phyloP scores from a whole-genome alignment of 2,888 invertebrate genomes.

The Acleris sparsana region DNA sequence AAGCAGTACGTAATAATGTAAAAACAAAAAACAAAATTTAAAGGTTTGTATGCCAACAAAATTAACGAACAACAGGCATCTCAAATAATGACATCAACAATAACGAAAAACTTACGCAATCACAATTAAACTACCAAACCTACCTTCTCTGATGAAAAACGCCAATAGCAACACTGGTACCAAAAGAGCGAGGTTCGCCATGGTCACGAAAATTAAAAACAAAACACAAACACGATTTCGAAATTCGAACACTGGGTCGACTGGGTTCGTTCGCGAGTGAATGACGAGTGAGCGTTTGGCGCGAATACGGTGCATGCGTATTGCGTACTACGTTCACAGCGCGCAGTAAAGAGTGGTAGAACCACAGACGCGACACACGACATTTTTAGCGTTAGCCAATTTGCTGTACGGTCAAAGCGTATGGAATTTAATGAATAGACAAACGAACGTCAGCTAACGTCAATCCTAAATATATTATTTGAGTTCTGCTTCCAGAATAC shows the following conservation, averaged over 20 bases:
- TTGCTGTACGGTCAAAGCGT: neutral
- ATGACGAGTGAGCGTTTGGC: constrained; percentile 58
- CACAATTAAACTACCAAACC: constrained; percentile 41
- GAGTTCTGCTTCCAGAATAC: no score
- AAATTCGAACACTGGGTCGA: constrained; percentile 40
- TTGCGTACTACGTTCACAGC: constrained; percentile 41
- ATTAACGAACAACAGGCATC: constrained; percentile 1
- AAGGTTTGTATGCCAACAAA: neutral
- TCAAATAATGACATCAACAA: constrained; percentile 33
- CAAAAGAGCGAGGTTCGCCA: constrained; percentile 67
- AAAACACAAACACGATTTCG: constrained; percentile 48
- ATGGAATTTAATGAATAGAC: neutral
- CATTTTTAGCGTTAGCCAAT: neutral
- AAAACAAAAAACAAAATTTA: no score
- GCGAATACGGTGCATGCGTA: constrained; percentile 47
- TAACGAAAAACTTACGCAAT: constrained; percentile 23
- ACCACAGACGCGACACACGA: constrained; percentile 9
- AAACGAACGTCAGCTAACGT: neutral
- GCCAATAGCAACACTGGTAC: constrained; percentile 72
- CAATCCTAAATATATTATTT: no score
- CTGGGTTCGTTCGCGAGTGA: constrained; percentile 57
- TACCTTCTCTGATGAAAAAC: constrained; percentile 68
- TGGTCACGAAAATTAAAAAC: constrained; percentile 47
- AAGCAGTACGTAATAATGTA: no score
- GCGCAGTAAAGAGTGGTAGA: constrained; percentile 8